phyloP scores from a whole-genome alignment of 2,113 vertebrate species.

The Cygnus atratus region DNA sequence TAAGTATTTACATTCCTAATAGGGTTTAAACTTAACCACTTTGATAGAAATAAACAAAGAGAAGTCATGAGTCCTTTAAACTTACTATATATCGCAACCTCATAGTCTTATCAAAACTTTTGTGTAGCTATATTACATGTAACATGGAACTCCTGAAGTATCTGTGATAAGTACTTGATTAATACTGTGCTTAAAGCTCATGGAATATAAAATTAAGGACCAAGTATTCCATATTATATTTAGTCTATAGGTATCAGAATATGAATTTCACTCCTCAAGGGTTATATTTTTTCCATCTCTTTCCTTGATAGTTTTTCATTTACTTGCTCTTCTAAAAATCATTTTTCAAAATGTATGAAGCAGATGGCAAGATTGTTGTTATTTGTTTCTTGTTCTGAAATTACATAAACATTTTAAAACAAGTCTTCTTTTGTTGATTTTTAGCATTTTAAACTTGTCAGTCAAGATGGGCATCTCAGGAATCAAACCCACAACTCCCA shows the following conservation, averaged over 20 bases:
- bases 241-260: neutral
- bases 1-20: neutral
- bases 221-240: neutral
- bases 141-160: accelerated
- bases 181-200: neutral
- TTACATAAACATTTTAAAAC: neutral
- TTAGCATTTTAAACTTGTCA: neutral
- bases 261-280: neutral
- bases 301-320: neutral
- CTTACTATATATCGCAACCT: neutral
- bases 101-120: neutral
- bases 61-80: neutral
- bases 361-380: slow-evolving; percentile 40
- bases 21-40: neutral
- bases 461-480: neutral
- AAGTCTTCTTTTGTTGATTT: neutral
- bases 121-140: neutral
- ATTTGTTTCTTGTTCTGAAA: neutral
- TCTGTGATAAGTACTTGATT: neutral
- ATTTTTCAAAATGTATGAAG: neutral
- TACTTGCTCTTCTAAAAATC: neutral
- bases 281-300: neutral
- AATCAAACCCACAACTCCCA: neutral
- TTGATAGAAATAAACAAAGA: neutral
- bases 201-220: neutral